Evolutionary conservation across 2,113 vertebrate genomes (phyloP), one percentile per base, ranked within the genome.

Genomic region (Carollia perspicillata): DNA sequence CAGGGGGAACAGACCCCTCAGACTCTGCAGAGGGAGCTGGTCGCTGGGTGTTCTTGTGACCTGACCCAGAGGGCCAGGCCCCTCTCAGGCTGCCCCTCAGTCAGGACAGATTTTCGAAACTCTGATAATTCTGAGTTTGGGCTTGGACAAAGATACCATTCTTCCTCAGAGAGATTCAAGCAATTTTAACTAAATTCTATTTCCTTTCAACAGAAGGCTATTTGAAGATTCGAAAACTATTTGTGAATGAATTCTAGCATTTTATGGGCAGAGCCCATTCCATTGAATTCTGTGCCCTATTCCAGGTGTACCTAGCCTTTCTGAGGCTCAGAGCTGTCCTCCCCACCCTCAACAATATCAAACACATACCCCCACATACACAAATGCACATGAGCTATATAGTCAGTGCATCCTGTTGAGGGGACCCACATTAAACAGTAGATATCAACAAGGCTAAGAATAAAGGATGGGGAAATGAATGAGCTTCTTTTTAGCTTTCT

Each of bases 81-180:
- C 65, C 53, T 35, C 53, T 16, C 6, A n/a, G 83, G 37, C 88
- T 51, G 26, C 28, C 74, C 75, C 72, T 17, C 55, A 86, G 72
- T 79, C 75, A 49, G 53, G 83, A 66, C 37, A 63, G 58, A 40
- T 92, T 93, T 97, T 84, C 63, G 88, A 97, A 97, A 80, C 74
- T 17, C 33, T 47, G 77, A 30, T 51, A 60, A 66, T 95, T 97
- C 92, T 92, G 78, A 95, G 72, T 80, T 66, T 47, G 28, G 77
- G 17, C 68, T 89, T 92, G 55, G 83, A 97, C 96, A 98, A 97
- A 97, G 96, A 95, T 40, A 81, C 40, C 80, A 90, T 97, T 97
- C 87, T 96, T 93, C 77, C 90, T 90, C 66, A 84, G 0, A 79
- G 96, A 17, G 60, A 66, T 80, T 63, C 90, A 85, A 94, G 90